A percentile compares a stretch with the other conserved stretches of the same genome.
phyloP scores from a whole-genome alignment of 1,140 invertebrate species.

The Linepithema humile region DNA sequence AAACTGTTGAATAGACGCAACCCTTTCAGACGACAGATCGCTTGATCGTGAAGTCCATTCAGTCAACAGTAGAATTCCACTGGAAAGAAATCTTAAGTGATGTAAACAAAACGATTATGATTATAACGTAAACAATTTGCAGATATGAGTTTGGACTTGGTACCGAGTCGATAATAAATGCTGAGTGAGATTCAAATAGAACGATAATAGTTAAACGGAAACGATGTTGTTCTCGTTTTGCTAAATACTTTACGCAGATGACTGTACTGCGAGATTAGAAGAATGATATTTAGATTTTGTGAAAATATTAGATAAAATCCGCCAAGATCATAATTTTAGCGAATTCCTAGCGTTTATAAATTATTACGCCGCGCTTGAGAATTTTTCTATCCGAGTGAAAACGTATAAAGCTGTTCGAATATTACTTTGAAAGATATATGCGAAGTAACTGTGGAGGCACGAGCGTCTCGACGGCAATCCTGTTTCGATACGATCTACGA shows the following conservation, averaged over 20 bases:
- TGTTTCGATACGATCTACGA: slow-evolving; percentile 38
- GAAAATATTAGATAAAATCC: no score
- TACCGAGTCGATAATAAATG: slow-evolving; percentile 7
- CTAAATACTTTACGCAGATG: neutral
- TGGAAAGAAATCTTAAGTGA: no score
- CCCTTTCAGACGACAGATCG: no score
- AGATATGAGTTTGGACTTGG: no score
- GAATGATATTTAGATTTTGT: neutral
- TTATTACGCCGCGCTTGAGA: neutral
- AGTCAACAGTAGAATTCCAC: no score
- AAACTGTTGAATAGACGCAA: neutral
- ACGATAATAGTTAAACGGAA: neutral
- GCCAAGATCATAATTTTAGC: neutral
- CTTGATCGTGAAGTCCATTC: no score
- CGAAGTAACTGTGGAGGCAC: neutral
- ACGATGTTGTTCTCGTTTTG: neutral
- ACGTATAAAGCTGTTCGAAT: slow-evolving; percentile 10
- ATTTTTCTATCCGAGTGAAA: neutral
- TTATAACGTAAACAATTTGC: no score
- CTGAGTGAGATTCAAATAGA: neutral
- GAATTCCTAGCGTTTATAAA: neutral
- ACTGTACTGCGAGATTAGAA: neutral
- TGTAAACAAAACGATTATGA: no score
- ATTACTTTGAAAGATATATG: slow-evolving; percentile 1
- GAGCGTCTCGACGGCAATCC: slow-evolving; percentile 18